These are phyloP conservation scores for Zaprionus taronus DNA, from an alignment of 1,140 invertebrate genomes.

Conservation along the genomic window DNA sequence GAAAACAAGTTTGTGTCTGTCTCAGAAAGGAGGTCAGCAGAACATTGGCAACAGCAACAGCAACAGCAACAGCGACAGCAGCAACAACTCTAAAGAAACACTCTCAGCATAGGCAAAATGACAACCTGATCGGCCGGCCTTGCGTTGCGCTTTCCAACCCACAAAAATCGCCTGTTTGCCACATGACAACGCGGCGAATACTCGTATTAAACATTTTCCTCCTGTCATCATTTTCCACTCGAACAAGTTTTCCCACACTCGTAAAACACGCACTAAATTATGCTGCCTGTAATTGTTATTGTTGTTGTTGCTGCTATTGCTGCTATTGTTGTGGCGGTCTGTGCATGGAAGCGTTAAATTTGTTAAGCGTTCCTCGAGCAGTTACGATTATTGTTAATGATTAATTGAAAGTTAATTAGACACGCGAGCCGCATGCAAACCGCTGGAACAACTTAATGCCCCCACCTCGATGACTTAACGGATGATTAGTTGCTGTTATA, in stretches of 20 bases:
- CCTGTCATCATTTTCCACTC: conserved; percentile 64
- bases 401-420: conserved; percentile 79
- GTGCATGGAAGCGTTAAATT: conserved; percentile 57
- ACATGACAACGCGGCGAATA: conserved; percentile 42
- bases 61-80: conserved; percentile 34
- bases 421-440: conserved; percentile 43
- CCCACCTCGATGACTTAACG: conserved; percentile 56
- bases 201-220: conserved; percentile 48
- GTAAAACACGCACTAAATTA: conserved; percentile 65
- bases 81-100: conserved; percentile 1
- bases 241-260: conserved; percentile 77
- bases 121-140: conserved; percentile 63
- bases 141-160: conserved; percentile 61
- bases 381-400: conserved; percentile 60
- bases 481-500: conserved; percentile 52
- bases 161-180: conserved; percentile 44
- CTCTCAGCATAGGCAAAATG: conserved; percentile 17
- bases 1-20: conserved; percentile 69
- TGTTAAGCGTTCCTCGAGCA: conserved; percentile 46
- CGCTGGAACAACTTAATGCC: conserved; percentile 51
- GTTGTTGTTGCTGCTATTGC: conserved; percentile 21
- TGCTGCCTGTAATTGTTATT: conserved; percentile 62
- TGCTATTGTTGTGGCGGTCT: conserved; percentile 26
- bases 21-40: conserved; percentile 72
- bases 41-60: conserved; percentile 56